Percentiles rank a stretch among this genome's conserved stretches.
Conservation (phyloP, 1,140 invertebrate genomes). For the Helicoverpa armigera region DNA sequence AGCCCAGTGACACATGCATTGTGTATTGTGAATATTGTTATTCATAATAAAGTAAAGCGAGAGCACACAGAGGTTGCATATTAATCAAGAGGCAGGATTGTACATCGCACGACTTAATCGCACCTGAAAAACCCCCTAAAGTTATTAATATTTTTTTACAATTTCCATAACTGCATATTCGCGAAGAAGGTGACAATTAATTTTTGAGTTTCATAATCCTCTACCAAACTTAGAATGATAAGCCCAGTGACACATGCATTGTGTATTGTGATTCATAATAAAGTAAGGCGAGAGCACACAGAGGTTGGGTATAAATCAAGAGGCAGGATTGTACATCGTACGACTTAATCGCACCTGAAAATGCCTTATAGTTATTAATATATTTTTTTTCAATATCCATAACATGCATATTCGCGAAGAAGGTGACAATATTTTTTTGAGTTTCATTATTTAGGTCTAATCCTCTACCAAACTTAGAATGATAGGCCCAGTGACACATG, state of each 20-base stretch:
- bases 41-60: constrained; percentile 53
- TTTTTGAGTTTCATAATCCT: constrained; percentile 4
- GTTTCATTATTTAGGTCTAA: not conserved
- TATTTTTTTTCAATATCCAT: no score
- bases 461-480: constrained; percentile 40
- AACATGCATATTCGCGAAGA: no score
- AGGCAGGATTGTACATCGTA: constrained; percentile 58
- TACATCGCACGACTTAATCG: constrained; percentile 69
- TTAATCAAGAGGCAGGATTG: constrained; percentile 66
- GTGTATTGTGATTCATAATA: constrained; percentile 59
- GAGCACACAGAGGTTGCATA: constrained; percentile 30
- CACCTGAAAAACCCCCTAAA: constrained; percentile 67
- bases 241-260: constrained; percentile 49
- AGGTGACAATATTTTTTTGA: no score
- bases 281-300: constrained; percentile 32
- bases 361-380: constrained; percentile 39
- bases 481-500: constrained; percentile 42
- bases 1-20: constrained; percentile 49
- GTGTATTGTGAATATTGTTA: constrained; percentile 55
- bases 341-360: constrained; percentile 77
- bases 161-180: no score
- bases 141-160: no score
- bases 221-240: constrained; percentile 40
- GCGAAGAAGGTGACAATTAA: no score
- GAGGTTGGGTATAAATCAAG: constrained; percentile 64